phyloP scores from a whole-genome alignment of 2,797 vertebrate species.

The Chelidonichthys spinosus region DNA sequence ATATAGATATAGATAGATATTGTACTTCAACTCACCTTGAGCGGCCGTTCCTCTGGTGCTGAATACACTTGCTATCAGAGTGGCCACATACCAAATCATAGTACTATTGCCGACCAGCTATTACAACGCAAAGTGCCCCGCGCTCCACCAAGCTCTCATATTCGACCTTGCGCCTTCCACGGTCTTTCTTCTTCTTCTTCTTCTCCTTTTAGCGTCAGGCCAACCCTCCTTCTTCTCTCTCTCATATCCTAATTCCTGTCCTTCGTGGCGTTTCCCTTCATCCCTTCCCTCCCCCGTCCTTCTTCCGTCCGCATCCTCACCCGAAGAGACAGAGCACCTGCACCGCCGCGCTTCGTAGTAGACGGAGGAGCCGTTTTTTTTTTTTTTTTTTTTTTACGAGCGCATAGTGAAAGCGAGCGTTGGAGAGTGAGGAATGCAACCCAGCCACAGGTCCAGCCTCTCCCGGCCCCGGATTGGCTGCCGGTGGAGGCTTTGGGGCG shows the following conservation, averaged over 20 bases:
- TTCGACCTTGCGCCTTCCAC: constrained; percentile 83
- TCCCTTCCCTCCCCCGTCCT: constrained; percentile 87
- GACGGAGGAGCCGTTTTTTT: constrained; percentile 81
- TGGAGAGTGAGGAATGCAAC: constrained; percentile 69
- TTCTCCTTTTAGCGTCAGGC: no score
- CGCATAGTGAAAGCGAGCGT: constrained; percentile 90
- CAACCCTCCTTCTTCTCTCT: constrained; percentile 26
- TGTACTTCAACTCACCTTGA: constrained; percentile 98
- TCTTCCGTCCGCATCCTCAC: constrained; percentile 87
- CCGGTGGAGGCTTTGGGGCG: constrained; percentile 68
- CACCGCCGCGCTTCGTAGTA: constrained; percentile 86
- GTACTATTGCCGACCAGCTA: constrained; percentile 92
- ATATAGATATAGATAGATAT: constrained; percentile 64
- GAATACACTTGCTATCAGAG: constrained; percentile 99
- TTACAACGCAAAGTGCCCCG: constrained; percentile 92
- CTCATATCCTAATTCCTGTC: constrained; percentile 85
- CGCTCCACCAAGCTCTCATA: constrained; percentile 87
- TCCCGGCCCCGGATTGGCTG: constrained; percentile 77
- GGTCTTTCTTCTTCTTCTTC: constrained; percentile 47
- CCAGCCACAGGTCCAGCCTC: constrained; percentile 82
- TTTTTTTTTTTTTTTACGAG: constrained; percentile 68
- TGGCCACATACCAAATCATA: constrained; percentile 99
- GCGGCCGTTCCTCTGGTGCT: constrained; percentile 94
- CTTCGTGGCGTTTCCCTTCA: constrained; percentile 85
- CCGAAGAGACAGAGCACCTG: constrained; percentile 88